Evolutionary conservation across 2,797 vertebrate species (phyloP).

Genomic region (Pogoniulus pusillus): DNA sequence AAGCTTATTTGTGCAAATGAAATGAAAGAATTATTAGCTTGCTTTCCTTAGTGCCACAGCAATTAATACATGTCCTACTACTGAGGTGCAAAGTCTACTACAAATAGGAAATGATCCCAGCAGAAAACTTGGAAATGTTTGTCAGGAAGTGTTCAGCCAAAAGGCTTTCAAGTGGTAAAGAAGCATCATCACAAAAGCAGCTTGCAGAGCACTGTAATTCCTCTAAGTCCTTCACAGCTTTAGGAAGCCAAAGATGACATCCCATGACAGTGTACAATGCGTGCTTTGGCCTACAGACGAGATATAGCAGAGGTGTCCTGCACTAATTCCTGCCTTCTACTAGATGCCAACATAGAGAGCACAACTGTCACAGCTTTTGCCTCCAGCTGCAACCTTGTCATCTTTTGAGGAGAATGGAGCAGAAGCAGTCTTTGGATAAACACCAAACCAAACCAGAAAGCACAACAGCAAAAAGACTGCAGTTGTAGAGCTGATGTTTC

Average conservation of each 20-base stretch:
- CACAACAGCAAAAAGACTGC: background rate
- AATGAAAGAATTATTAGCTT: conserved; percentile 20
- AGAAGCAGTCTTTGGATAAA: background rate
- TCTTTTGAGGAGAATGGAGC: background rate
- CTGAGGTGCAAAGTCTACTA: conserved; percentile 2
- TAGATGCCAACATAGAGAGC: background rate
- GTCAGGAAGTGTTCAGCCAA: background rate
- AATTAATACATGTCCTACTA: background rate
- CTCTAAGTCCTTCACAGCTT: background rate
- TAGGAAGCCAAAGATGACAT: background rate
- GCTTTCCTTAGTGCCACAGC: background rate
- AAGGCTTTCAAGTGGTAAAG: background rate
- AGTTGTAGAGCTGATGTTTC: background rate
- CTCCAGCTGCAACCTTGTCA: background rate
- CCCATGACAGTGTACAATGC: background rate
- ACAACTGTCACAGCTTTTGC: background rate
- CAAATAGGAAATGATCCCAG: conserved; percentile 1
- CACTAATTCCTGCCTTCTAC: background rate
- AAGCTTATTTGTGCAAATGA: background rate
- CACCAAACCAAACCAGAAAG: no score
- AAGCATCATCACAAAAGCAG: background rate
- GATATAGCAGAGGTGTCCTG: background rate
- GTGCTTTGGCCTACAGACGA: background rate
- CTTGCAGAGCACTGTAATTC: background rate
- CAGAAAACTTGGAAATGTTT: conserved; percentile 6